These are phyloP conservation scores for Anas bernieri DNA, from an alignment of 2,797 vertebrate genomes.

Conservation along the genomic window DNA sequence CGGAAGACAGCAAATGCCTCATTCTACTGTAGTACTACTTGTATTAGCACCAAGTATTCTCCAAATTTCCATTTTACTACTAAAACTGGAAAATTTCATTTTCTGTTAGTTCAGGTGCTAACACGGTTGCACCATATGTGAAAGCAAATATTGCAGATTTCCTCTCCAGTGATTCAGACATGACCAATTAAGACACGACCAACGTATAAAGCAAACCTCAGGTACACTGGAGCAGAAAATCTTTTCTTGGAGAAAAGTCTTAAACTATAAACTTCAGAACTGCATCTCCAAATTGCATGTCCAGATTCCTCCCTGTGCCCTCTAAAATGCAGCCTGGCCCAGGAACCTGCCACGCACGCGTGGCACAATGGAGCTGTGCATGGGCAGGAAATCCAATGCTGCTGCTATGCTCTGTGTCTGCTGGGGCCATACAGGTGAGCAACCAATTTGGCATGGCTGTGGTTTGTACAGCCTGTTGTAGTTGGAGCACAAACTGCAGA, in stretches of 20 bases:
- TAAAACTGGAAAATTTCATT: not conserved
- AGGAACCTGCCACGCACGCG: not conserved
- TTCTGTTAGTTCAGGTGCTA: not conserved
- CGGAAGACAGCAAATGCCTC: conserved; percentile 33
- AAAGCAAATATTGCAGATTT: conserved; percentile 23
- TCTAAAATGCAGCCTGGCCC: not conserved
- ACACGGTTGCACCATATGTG: not conserved
- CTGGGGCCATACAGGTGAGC: not conserved
- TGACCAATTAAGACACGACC: not conserved
- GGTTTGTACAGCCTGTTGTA: not conserved
- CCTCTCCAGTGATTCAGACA: not conserved
- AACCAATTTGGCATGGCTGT: not conserved
- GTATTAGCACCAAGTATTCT: not conserved
- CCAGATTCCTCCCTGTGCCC: not conserved
- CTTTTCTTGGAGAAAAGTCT: not conserved
- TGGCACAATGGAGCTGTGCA: not conserved
- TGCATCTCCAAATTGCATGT: not conserved
- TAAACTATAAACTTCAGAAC: not conserved
- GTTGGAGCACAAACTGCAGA: not conserved
- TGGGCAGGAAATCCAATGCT: accelerated
- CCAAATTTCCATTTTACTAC: conserved; percentile 18
- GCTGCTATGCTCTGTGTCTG: not conserved
- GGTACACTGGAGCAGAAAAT: not conserved
- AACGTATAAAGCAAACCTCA: not conserved
- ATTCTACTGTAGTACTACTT: conserved; percentile 11